phyloP scores from a whole-genome alignment of 2,113 vertebrate genomes.

The Cephalopholis sonnerati region DNA sequence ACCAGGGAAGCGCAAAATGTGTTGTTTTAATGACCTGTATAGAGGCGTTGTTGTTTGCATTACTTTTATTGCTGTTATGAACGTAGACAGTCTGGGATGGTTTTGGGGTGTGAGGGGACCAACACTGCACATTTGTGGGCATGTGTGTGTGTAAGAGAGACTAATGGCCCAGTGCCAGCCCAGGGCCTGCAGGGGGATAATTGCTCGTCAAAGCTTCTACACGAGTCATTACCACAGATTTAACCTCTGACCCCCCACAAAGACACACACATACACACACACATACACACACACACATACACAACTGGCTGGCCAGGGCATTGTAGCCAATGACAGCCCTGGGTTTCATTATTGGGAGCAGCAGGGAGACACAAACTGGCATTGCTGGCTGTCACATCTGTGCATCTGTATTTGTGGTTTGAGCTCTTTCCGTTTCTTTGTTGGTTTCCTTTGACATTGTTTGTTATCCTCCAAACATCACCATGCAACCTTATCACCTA shows the following conservation, averaged over 20 bases:
- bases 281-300: no score
- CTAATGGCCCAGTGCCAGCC: conserved; percentile 53
- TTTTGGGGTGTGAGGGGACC: conserved; percentile 13
- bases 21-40: conserved; percentile 16
- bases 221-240: conserved; percentile 75
- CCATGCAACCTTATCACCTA: background rate
- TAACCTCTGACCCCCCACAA: conserved; percentile 61
- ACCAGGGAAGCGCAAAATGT: background rate
- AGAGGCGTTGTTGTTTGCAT: conserved; percentile 11
- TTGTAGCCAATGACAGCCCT: conserved; percentile 26
- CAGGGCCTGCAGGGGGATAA: conserved; percentile 62
- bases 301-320: conserved; percentile 26
- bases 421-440: background rate
- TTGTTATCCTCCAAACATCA: background rate
- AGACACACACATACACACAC: no score
- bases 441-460: conserved; percentile 11
- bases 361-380: conserved; percentile 9
- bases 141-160: conserved; percentile 18
- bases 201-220: conserved; percentile 74
- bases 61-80: conserved; percentile 23
- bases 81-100: conserved; percentile 7
- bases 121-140: background rate
- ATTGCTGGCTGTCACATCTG: conserved; percentile 31
- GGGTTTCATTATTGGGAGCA: conserved; percentile 37
- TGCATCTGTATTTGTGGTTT: conserved; percentile 30